Base-by-base conservation (phyloP, 2,888 invertebrate genomes). In the Xestia c-nigrum region DNA sequence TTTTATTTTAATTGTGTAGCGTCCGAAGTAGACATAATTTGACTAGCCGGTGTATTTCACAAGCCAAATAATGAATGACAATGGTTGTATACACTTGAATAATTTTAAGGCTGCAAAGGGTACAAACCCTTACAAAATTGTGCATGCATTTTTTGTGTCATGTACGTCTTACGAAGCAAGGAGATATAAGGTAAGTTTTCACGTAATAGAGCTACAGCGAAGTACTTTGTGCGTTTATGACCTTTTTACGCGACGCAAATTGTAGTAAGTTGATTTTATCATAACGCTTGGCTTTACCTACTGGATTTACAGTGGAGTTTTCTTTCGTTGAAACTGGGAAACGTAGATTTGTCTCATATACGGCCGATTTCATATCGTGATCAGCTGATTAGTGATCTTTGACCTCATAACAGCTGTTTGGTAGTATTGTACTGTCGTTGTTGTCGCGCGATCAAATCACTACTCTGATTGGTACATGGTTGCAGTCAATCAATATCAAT, bases 101-200 rank as follows among this genome's bases (percentile, higher is more conserved):
- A 97, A 97, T 96, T 98, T 98, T 96, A 98, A 98, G 97, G 97
- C 97, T 91, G 97, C 97, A 72, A 97, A 98, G 94, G 98, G 98
- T 89, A 97, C 97, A 85, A 97, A 97, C 93, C 97, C 98, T 68
- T 98, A 98, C 94, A 97, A 97, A 96, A 97, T 99, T 89, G 98
- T 99, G 89, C 98, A 99, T 96, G 98, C 98, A 85, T 98, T 98
- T 96, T 99, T 99, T 95, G 98, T 98, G 77, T 97, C 98, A 85
- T 98, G 98, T 93, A 98, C 98, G 75, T 98, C 98, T 83, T 97
- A 97, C 88, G 98, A 98, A 95, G 98, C 98, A 86, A 97, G 98
- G 90, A 97, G 98, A 94, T 98, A 98, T 91, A 99, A 99, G 98
- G 99, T 99, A 92, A 92, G 92, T 86, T 80, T 81, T 80, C 71